A percentile compares a stretch with the other conserved stretches of the same genome.
Conservation (phyloP, 2,113 vertebrate genomes). For the Hydrolagus affinis region DNA sequence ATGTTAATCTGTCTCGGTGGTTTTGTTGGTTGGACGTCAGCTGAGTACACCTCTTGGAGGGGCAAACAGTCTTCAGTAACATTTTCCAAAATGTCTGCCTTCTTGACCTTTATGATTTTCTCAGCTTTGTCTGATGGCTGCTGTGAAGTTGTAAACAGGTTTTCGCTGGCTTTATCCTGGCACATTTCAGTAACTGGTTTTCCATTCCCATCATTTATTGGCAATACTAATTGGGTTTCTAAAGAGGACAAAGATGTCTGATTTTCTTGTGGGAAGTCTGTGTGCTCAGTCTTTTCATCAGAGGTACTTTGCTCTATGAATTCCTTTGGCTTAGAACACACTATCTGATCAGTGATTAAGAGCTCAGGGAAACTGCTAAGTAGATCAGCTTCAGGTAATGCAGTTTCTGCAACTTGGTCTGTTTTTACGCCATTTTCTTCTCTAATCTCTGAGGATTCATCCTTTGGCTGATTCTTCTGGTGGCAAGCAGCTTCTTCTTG, state of each 20-base stretch:
- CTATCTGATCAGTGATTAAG: slow-evolving; percentile 42
- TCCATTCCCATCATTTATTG: neutral
- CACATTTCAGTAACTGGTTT: slow-evolving; percentile 29
- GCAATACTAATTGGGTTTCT: slow-evolving; percentile 33
- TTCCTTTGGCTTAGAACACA: slow-evolving; percentile 43
- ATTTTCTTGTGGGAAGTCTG: neutral
- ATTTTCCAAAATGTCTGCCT: slow-evolving; percentile 61
- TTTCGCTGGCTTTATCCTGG: neutral
- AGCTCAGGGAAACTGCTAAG: slow-evolving; percentile 48
- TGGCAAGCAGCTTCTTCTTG: slow-evolving; percentile 69
- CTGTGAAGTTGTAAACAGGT: slow-evolving; percentile 32
- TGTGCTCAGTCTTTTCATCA: neutral
- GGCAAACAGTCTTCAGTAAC: slow-evolving; percentile 43
- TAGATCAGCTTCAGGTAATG: slow-evolving; percentile 45
- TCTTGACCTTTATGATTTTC: slow-evolving; percentile 45
- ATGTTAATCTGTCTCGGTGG: slow-evolving; percentile 75
- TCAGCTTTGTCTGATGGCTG: slow-evolving; percentile 38
- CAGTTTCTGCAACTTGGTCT: slow-evolving; percentile 40
- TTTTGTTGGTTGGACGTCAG: slow-evolving; percentile 70
- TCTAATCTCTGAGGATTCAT: slow-evolving; percentile 47
- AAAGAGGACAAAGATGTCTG: slow-evolving; percentile 38
- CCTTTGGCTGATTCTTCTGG: slow-evolving; percentile 62
- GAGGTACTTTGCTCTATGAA: slow-evolving; percentile 28
- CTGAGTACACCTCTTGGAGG: slow-evolving; percentile 51
- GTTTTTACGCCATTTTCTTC: slow-evolving; percentile 38